Evolutionary conservation across 2,888 invertebrate species (phyloP).

Genomic region (Cyrtodaria siliqua): DNA sequence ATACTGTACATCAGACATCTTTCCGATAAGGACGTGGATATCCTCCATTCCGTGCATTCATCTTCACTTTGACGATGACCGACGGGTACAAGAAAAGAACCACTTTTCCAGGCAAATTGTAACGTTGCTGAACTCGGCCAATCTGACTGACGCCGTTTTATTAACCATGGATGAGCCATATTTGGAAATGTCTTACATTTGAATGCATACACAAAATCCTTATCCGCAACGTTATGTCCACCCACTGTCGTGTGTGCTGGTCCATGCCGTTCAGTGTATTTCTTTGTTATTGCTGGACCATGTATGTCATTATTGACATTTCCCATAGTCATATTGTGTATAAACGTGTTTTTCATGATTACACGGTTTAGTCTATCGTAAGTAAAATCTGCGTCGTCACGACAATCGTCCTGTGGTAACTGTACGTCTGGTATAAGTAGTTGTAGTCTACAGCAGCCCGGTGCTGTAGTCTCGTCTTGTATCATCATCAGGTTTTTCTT

Average conservation of each 20-base stretch:
- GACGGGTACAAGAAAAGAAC: too few relatives aligned
- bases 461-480: constrained; percentile 10
- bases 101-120: background rate
- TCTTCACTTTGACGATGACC: too few relatives aligned
- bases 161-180: background rate
- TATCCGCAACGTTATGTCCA: background rate
- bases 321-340: background rate
- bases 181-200: constrained; percentile 9
- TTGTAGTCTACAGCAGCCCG: constrained; percentile 12
- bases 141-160: background rate
- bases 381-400: background rate
- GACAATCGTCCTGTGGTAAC: background rate
- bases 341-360: background rate
- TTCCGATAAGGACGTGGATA: background rate
- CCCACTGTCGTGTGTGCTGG: background rate
- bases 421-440: background rate
- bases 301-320: too few relatives aligned
- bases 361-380: background rate
- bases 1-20: constrained; percentile 16
- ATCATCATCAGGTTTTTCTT: constrained; percentile 16
- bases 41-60: too few relatives aligned
- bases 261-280: background rate
- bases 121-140: constrained; percentile 11
- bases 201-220: background rate
- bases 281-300: too few relatives aligned